A percentile compares a stretch with the other conserved stretches of the same genome.
Conservation (phyloP, 2,888 invertebrate species). For the Trichopria drosophilae region DNA sequence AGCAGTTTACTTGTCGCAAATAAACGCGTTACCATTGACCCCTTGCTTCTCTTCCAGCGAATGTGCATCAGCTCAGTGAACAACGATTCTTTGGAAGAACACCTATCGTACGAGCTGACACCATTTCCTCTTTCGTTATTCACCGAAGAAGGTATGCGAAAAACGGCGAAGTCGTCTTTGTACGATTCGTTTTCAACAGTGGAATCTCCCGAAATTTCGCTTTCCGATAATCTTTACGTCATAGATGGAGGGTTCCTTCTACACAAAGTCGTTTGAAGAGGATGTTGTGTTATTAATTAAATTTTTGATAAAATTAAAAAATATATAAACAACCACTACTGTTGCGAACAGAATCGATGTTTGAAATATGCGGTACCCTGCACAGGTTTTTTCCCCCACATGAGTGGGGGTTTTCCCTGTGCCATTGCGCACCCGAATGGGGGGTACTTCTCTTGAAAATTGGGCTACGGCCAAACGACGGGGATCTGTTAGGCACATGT, state of each 20-base stretch:
- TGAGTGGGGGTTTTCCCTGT: too few species aligned
- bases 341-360: too few species aligned
- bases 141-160: constrained; percentile 32
- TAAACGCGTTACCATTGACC: constrained; percentile 34
- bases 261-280: constrained; percentile 27
- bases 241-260: constrained; percentile 34
- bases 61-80: constrained; percentile 36
- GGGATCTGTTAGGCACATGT: too few species aligned
- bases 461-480: too few species aligned
- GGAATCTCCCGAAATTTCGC: not conserved
- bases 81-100: constrained; percentile 27
- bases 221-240: constrained; percentile 8
- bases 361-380: too few species aligned
- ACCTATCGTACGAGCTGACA: constrained; percentile 34
- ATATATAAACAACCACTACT: too few species aligned
- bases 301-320: too few species aligned
- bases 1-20: constrained; percentile 6
- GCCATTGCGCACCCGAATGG: too few species aligned
- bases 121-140: constrained; percentile 36
- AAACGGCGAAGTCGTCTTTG: constrained; percentile 31
- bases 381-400: too few species aligned
- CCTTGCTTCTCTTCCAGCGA: constrained; percentile 37
- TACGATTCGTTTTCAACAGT: constrained; percentile 16
- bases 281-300: too few species aligned
- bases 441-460: too few species aligned